Conservation (phyloP, 2,113 vertebrate genomes). For the Tyrannus savana region DNA sequence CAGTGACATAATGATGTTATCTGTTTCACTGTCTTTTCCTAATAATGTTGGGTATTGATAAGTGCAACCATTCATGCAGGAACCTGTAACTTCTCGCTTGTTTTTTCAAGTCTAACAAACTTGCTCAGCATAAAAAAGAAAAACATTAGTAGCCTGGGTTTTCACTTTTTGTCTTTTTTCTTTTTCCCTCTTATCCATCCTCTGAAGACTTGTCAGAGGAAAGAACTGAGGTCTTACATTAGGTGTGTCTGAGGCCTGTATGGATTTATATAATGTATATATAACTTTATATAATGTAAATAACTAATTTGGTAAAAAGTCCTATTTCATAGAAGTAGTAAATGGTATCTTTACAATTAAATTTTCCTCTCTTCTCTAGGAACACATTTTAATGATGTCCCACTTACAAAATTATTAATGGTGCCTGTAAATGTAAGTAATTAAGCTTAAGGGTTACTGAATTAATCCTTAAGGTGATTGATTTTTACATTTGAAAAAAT, state of each 20-base stretch:
- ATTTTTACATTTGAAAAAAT: slow-evolving; percentile 12
- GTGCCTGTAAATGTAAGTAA: background rate
- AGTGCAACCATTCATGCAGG: background rate
- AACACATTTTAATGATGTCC: background rate
- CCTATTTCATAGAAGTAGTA: background rate
- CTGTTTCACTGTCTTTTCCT: background rate
- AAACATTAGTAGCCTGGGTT: background rate
- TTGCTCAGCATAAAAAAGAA: background rate
- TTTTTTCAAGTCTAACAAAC: background rate
- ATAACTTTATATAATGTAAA: background rate
- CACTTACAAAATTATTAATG: slow-evolving; percentile 15
- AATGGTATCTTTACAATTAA: slow-evolving; percentile 7
- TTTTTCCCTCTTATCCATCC: background rate
- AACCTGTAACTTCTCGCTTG: background rate
- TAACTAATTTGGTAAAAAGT: background rate
- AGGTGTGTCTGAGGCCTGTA: background rate
- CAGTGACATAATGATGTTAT: background rate
- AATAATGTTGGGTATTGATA: background rate
- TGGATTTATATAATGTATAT: background rate
- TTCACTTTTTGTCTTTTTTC: background rate
- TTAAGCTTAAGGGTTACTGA: background rate
- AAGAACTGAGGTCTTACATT: background rate
- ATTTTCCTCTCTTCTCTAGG: background rate
- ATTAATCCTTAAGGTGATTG: slow-evolving; percentile 14
- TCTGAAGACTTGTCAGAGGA: background rate